Evolutionary conservation across 1,140 invertebrate genomes (phyloP).

Genomic region (Rhizoglyphus robini): DNA sequence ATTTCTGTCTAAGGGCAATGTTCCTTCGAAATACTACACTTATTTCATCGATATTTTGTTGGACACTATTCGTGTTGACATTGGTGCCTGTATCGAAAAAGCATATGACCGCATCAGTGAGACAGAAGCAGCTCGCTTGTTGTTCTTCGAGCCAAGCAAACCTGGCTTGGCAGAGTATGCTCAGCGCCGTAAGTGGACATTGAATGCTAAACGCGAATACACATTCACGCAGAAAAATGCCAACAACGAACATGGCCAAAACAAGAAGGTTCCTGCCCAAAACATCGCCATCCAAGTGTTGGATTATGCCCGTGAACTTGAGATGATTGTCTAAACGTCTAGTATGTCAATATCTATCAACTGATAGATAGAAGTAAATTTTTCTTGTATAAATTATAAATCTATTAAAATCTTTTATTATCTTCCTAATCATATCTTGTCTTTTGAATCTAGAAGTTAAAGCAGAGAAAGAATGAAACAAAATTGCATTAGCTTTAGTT

Average conservation of each 20-base stretch:
- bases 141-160: slow-evolving; percentile 58
- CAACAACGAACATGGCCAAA: slow-evolving; percentile 48
- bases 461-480: neutral
- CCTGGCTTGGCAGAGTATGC: slow-evolving; percentile 65
- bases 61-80: slow-evolving; percentile 89
- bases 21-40: slow-evolving; percentile 88
- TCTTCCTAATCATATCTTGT: too few species aligned
- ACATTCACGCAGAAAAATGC: slow-evolving; percentile 39
- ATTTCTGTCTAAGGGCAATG: slow-evolving; percentile 74
- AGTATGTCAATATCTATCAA: neutral
- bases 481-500: neutral
- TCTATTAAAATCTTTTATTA: too few species aligned
- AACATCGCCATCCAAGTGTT: slow-evolving; percentile 66
- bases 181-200: slow-evolving; percentile 22
- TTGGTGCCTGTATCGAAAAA: slow-evolving; percentile 88
- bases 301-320: slow-evolving; percentile 92
- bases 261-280: slow-evolving; percentile 52
- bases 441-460: too few species aligned
- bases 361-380: too few species aligned
- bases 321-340: slow-evolving; percentile 84
- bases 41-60: slow-evolving; percentile 94
- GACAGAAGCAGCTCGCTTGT: slow-evolving; percentile 70
- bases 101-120: slow-evolving; percentile 81
- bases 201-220: slow-evolving; percentile 11
- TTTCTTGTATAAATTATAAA: too few species aligned